Conservation (phyloP, 2,888 invertebrate genomes). For the Orthonevra nobilis region DNA sequence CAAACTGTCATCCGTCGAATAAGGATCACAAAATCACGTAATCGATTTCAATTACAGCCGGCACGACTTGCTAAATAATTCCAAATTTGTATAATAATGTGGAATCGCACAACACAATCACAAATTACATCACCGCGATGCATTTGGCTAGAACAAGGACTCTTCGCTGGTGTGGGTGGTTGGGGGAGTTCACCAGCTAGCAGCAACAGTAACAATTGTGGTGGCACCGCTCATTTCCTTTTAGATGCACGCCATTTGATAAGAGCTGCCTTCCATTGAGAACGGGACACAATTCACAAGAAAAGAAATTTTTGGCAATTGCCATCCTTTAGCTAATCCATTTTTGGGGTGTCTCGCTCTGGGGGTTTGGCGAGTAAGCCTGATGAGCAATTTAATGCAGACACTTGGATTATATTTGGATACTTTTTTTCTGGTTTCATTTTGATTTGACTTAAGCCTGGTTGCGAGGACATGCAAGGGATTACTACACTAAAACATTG, state of each 20-base stretch:
- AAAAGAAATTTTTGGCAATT: constrained; percentile 50
- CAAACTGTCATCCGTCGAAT: constrained; percentile 3
- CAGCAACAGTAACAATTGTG: constrained; percentile 25
- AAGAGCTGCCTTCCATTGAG: constrained; percentile 34
- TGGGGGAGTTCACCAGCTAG: constrained; percentile 20
- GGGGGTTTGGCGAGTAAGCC: background rate
- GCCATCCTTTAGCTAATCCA: constrained; percentile 55
- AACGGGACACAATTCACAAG: constrained; percentile 52
- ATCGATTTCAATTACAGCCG: constrained; percentile 74
- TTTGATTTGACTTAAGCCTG: constrained; percentile 36
- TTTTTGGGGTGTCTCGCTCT: constrained; percentile 25
- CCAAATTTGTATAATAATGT: constrained; percentile 68
- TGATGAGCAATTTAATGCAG: constrained; percentile 42
- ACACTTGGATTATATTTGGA: constrained; percentile 64
- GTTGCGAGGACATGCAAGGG: constrained; percentile 54
- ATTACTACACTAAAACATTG: constrained; percentile 5
- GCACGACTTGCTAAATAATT: constrained; percentile 72
- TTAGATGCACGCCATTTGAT: constrained; percentile 73
- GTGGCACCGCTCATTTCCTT: constrained; percentile 62
- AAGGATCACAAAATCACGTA: constrained; percentile 55
- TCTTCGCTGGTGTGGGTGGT: too few relatives aligned
- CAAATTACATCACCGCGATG: constrained; percentile 46
- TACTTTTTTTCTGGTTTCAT: too few relatives aligned
- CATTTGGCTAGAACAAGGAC: too few relatives aligned
- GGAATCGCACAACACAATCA: constrained; percentile 69